Base-by-base conservation (phyloP, 1,140 invertebrate genomes). In the Conopomorpha cramerella region DNA sequence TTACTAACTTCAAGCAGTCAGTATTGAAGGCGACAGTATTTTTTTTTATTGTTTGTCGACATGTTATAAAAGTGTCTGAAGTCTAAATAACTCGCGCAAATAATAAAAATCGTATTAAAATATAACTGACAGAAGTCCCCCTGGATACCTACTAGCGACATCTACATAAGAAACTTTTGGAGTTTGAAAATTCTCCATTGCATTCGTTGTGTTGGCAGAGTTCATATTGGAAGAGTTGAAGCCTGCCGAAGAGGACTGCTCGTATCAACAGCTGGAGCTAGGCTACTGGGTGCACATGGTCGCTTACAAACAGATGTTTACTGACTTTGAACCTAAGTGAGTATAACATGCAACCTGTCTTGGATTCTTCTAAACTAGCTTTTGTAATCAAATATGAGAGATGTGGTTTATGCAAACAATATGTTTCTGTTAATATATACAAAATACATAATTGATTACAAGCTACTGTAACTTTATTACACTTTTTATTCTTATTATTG, bases 281-380 rank as follows among this genome's bases (percentile, higher is more conserved):
- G 56, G 56, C 4, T 68, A 73, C 28, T 73, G 68, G 65, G 28
- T 73, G 16, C 68, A 73, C 17, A 54, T 66, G 13, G 44, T 65
- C 11, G 61, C 52, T 30, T 70, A 68, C 33, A 51, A 51, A 32
- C 55, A 66, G 26, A 30, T 67, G 4, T 32, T 66, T 8, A 42
- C 44, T 16, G 64, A 68, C 13, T 34, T 55, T 1, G 50, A 61
- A 25, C 27, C 60, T n/a, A 44, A 49, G 67, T 6, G 19, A 23
- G 4, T 23, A 23, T 10, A 23, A 23, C 4, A 6, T 6, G 19
- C 19, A 6, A 23, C 19, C 19, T 6, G 19, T 6, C 4, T 23
- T 4, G 19, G 19, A 23, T 23, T 23, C 4, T 6, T 23, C 4
- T 4, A 66, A 45, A 49, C 16, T 34, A 26, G 8, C 8, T 19